A percentile compares a stretch with the other conserved stretches of the same genome.
phyloP scores from a whole-genome alignment of 1,140 invertebrate genomes.

The Pachypeltis micranthus region DNA sequence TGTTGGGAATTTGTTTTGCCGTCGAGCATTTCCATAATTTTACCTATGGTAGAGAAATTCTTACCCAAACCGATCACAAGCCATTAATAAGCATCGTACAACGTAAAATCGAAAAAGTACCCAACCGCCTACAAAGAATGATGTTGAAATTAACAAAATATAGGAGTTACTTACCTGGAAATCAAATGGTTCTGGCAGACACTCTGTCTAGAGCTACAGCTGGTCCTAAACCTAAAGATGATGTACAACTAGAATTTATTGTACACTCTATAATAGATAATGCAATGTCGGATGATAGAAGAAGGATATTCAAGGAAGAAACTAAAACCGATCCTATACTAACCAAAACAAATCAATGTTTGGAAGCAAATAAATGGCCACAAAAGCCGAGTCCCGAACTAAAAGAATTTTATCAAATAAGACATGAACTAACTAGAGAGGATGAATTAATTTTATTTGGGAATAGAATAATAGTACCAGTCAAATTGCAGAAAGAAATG shows the following conservation, averaged over 20 bases:
- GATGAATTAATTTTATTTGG: constrained; percentile 8
- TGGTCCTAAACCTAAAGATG: not conserved
- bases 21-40: constrained; percentile 19
- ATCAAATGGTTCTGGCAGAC: too few species aligned
- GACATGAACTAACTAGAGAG: not conserved
- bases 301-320: constrained; percentile 4
- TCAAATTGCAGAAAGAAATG: not conserved
- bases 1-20: constrained; percentile 26
- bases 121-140: too few species aligned
- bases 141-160: too few species aligned
- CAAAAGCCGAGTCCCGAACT: not conserved
- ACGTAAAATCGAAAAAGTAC: too few species aligned
- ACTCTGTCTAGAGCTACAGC: too few species aligned
- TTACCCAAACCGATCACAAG: not conserved
- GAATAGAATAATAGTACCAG: constrained; percentile 4
- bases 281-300: not conserved
- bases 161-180: too few species aligned
- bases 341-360: not conserved
- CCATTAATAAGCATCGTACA: not conserved
- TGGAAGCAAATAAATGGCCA: constrained; percentile 1
- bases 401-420: constrained; percentile 7
- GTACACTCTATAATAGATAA: not conserved
- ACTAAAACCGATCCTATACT: constrained; percentile 5
- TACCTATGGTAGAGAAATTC: too few species aligned
- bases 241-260: not conserved